Base-by-base conservation (phyloP, 2,113 vertebrate species). In the Ptilorrhoa leucosticta region DNA sequence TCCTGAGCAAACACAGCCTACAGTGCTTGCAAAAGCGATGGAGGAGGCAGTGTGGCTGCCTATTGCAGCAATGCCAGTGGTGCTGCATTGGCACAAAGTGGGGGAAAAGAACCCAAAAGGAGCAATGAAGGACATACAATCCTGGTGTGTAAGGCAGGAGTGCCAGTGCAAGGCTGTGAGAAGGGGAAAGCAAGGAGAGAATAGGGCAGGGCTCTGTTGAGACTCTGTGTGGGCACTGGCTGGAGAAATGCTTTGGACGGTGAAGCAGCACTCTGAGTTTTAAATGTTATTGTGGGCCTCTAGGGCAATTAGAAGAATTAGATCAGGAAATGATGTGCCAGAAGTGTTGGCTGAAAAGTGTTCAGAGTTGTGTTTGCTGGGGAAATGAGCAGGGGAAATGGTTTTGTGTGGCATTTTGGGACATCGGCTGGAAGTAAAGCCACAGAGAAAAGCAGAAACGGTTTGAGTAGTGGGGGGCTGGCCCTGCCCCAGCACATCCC, bases 281-380 rank as follows among this genome's bases (percentile, higher is more conserved):
- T 83, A 73, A 79, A 94, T 70, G 75, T 66, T 95, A 72, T 95
- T 96, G 63, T 86, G 51, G 64, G 58, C 56, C 94, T 56, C 85
- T 8, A 81, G 76, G 72, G 85, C 51, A 94, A 91, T 81, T 51
- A 83, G 77, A 92, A 90, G 64, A 78, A 94, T 84, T 89, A 94
- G 90, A 92, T 89, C 48, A 95, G 96, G 92, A 96, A 95, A 84
- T 45, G 28, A 60, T 94, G 60, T 75, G 72, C 83, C 90, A 83
- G 53, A 81, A 91, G 73, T 39, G 64, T 51, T 90, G 90, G 60
- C 79, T 92, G 79, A 56, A 44, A 90, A 92, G 72, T 53, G 64
- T 44, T 87, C 40, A 61, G 82, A 81, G 57, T 65, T 93, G 65
- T 73, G 58, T 71, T 96, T 92, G 90, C 39, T 39, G 53, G 51